phyloP scores from a whole-genome alignment of 2,113 vertebrate genomes.

The Todiramphus chloris region DNA sequence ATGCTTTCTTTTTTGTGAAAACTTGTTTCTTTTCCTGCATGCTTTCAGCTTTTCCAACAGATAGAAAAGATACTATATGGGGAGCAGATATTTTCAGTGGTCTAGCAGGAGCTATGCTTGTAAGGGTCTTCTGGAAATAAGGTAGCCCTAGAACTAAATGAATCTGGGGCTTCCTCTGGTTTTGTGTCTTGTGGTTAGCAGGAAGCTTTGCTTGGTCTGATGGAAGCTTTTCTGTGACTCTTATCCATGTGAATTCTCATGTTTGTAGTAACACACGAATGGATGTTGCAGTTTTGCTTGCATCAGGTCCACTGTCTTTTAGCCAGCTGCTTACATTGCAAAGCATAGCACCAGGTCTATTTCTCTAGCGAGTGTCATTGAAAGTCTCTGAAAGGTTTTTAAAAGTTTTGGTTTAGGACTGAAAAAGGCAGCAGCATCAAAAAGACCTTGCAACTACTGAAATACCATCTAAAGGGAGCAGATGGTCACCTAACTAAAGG shows the following conservation, averaged over 20 bases:
- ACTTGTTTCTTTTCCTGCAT: background rate
- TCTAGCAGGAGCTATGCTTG: background rate
- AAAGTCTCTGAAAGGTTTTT: background rate
- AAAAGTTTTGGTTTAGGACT: background rate
- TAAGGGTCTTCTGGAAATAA: background rate
- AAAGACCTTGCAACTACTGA: background rate
- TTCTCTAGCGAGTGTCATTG: background rate
- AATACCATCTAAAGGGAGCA: background rate
- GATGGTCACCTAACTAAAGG: background rate
- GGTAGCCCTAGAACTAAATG: background rate
- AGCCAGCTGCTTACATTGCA: background rate
- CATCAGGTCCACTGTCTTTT: background rate
- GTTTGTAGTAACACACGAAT: background rate
- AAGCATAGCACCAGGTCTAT: background rate
- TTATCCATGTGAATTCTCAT: background rate
- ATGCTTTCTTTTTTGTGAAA: background rate
- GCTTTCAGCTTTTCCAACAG: background rate
- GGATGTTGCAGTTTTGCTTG: background rate
- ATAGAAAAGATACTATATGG: background rate
- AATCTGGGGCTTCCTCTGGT: background rate
- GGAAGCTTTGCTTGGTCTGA: background rate
- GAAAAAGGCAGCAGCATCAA: background rate
- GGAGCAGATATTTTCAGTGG: background rate
- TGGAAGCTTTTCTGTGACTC: background rate
- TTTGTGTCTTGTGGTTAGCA: background rate